Percentiles rank a stretch among this genome's conserved stretches.
Evolutionary conservation across 2,888 invertebrate species (phyloP).

Genomic region (Tryphoninae sp.): DNA sequence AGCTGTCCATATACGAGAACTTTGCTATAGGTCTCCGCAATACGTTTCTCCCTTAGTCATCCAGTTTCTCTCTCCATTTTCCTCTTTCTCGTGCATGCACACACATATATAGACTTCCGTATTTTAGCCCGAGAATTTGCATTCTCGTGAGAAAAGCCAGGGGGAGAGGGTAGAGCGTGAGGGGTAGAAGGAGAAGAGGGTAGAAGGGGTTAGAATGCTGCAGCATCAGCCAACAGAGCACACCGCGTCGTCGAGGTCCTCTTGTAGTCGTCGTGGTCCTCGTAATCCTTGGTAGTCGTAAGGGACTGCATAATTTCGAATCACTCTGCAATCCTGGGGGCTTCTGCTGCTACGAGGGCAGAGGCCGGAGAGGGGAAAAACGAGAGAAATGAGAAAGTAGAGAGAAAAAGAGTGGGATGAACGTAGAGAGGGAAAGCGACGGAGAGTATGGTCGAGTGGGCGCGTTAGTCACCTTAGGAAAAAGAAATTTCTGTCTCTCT

Average conservation of each 20-base stretch:
- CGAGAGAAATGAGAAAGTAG: conserved; percentile 30
- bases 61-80: conserved; percentile 8
- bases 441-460: conserved; percentile 49
- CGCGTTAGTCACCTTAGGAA: conserved; percentile 55
- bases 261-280: conserved; percentile 28
- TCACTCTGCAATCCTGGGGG: conserved; percentile 53
- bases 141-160: conserved; percentile 56
- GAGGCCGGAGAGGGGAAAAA: conserved; percentile 17
- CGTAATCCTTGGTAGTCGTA: conserved; percentile 55
- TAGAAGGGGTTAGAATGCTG: conserved; percentile 40
- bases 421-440: neutral
- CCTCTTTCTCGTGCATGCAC: conserved; percentile 11
- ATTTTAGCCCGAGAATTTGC: conserved; percentile 62
- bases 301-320: conserved; percentile 63
- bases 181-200: conserved; percentile 1
- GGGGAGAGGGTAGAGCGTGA: conserved; percentile 20
- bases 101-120: conserved; percentile 45
- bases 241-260: conserved; percentile 46
- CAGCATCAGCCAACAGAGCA: conserved; percentile 43
- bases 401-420: conserved; percentile 4
- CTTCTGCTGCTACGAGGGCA: conserved; percentile 35
- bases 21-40: conserved; percentile 23
- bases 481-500: conserved; percentile 23
- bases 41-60: conserved; percentile 17
- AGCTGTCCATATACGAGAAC: conserved; percentile 35